Percentiles rank a stretch among this genome's conserved stretches.
Evolutionary conservation across 1,140 invertebrate species (phyloP).

Genomic region (Ostrea denselamellosa): DNA sequence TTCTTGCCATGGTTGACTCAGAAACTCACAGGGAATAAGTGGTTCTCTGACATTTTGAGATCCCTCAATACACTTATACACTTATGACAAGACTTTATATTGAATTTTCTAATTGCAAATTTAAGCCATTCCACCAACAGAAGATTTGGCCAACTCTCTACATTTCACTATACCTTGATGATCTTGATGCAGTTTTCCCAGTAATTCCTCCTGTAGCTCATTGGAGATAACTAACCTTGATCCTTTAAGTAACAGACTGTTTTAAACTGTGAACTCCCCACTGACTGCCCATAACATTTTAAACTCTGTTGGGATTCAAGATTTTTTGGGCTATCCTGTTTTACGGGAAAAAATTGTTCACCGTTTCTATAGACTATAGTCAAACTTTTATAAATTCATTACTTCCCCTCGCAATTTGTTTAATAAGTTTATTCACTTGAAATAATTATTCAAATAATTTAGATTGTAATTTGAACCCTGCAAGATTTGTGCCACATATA

Average conservation of each 20-base stretch:
- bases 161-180: not conserved
- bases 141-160: not conserved
- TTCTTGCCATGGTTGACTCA: too few species aligned
- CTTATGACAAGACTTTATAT: not conserved
- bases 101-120: not conserved
- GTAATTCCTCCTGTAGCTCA: not conserved
- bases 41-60: not conserved
- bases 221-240: not conserved
- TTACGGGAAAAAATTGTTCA: too few species aligned
- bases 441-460: too few species aligned
- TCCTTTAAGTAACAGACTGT: not conserved
- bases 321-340: too few species aligned
- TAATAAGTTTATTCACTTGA: too few species aligned
- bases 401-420: too few species aligned
- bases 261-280: not conserved
- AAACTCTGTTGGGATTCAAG: too few species aligned
- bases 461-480: too few species aligned
- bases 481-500: too few species aligned
- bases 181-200: not conserved
- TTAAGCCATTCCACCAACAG: not conserved
- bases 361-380: too few species aligned
- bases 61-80: not conserved
- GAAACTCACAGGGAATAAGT: too few species aligned
- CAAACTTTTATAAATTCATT: too few species aligned
- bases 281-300: slow-evolving; percentile 42